Conservation (phyloP, 2,888 invertebrate genomes). For the Nomada flava region DNA sequence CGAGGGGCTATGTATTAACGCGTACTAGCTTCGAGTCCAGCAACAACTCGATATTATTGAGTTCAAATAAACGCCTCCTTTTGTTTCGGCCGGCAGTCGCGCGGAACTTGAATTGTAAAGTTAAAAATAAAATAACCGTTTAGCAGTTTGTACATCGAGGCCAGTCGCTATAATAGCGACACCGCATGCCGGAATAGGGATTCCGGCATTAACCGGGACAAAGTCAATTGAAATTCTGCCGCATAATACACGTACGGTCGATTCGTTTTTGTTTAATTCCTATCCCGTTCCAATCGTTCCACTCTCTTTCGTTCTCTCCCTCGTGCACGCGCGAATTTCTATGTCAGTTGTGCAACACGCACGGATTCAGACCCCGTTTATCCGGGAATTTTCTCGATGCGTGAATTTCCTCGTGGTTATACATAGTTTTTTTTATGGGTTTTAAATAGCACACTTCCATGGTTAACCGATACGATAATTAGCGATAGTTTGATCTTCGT, state of each 20-base stretch:
- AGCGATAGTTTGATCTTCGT: no score
- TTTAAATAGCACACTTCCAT: no score
- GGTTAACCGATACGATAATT: no score
- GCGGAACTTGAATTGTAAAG: slow-evolving; percentile 58
- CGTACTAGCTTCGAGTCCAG: slow-evolving; percentile 20
- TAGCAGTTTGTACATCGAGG: slow-evolving; percentile 63
- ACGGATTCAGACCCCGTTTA: neutral
- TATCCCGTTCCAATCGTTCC: slow-evolving; percentile 32
- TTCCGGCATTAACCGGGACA: slow-evolving; percentile 55
- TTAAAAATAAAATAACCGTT: slow-evolving; percentile 71
- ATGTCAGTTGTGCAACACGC: slow-evolving; percentile 14
- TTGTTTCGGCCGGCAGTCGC: slow-evolving; percentile 45
- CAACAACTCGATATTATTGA: slow-evolving; percentile 63
- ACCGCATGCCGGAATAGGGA: slow-evolving; percentile 53
- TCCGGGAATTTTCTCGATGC: neutral
- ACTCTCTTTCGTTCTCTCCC: slow-evolving; percentile 7
- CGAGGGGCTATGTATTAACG: slow-evolving; percentile 15
- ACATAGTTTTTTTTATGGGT: no score
- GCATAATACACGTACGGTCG: slow-evolving; percentile 48
- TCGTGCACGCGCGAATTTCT: slow-evolving; percentile 27
- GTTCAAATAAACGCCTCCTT: slow-evolving; percentile 61
- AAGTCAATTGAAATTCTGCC: slow-evolving; percentile 63
- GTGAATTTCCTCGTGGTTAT: neutral
- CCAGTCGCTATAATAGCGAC: slow-evolving; percentile 49
- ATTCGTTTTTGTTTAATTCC: slow-evolving; percentile 59